A percentile compares a stretch with the other conserved stretches of the same genome.
phyloP scores from a whole-genome alignment of 2,888 invertebrate species.

The Caenorhabditis doughertyi region DNA sequence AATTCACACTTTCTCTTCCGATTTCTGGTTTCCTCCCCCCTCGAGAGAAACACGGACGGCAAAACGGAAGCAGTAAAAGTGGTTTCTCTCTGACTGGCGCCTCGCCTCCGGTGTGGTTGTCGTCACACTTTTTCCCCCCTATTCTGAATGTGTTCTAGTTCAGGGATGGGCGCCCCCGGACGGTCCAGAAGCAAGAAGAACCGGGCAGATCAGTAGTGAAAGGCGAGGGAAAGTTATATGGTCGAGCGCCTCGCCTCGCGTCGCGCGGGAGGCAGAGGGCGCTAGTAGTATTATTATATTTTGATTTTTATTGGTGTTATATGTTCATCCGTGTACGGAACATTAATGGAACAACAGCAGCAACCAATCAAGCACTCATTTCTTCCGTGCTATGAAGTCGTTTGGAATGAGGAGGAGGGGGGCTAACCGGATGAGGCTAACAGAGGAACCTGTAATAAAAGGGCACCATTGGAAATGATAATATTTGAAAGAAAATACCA shows the following conservation, averaged over 20 bases:
- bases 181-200: too few relatives aligned
- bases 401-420: too few relatives aligned
- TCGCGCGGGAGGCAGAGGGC: too few relatives aligned
- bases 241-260: constrained; percentile 34
- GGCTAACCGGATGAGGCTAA: too few relatives aligned
- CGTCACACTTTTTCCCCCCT: constrained; percentile 41
- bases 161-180: constrained; percentile 1
- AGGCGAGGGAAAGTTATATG: constrained; percentile 39
- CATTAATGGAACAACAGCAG: constrained; percentile 1
- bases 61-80: constrained; percentile 62
- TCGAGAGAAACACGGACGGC: constrained; percentile 22
- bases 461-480: too few relatives aligned
- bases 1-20: constrained; percentile 4
- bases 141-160: constrained; percentile 6
- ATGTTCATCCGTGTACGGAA: constrained; percentile 47
- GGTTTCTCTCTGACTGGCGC: constrained; percentile 43
- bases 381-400: too few relatives aligned
- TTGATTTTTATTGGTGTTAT: constrained; percentile 52
- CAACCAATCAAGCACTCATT: background rate
- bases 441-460: too few relatives aligned
- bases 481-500: too few relatives aligned
- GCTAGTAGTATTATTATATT: constrained; percentile 50
- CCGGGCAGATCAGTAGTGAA: constrained; percentile 23
- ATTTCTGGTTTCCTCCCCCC: background rate
- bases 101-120: constrained; percentile 6